Evolutionary conservation across 1,140 invertebrate genomes (phyloP).

Genomic region (Dendrolimus kikuchii): DNA sequence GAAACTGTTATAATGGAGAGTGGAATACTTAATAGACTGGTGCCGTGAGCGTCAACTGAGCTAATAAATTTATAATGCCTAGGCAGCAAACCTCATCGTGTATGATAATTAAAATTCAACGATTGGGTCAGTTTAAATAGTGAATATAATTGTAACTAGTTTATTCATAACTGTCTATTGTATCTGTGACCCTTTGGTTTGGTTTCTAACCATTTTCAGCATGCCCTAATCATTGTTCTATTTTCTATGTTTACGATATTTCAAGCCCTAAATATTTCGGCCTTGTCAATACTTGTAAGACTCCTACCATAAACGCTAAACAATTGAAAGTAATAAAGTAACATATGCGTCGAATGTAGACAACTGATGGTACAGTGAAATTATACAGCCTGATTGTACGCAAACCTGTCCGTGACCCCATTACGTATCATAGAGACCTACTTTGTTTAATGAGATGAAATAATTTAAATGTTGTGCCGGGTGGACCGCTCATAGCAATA

Average conservation of each 20-base stretch:
- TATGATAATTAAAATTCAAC: constrained; percentile 58
- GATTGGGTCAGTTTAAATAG: constrained; percentile 37
- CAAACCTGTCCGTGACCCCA: constrained; percentile 5
- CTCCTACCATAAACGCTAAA: constrained; percentile 42
- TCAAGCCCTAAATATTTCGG: constrained; percentile 42
- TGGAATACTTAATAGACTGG: constrained; percentile 5
- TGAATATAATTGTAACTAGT: constrained; percentile 26
- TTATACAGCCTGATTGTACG: constrained; percentile 1
- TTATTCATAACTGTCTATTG: constrained; percentile 8
- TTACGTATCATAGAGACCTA: constrained; percentile 6
- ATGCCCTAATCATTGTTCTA: constrained; percentile 16
- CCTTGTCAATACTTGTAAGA: constrained; percentile 30
- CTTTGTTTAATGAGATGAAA: constrained; percentile 7
- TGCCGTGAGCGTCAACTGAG: constrained; percentile 11
- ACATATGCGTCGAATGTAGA: constrained; percentile 23
- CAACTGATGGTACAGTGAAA: constrained; percentile 23
- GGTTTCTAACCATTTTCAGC: constrained; percentile 5
- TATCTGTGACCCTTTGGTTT: background rate
- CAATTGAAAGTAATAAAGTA: constrained; percentile 52
- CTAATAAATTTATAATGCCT: constrained; percentile 52
- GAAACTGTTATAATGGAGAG: background rate
- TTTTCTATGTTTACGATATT: constrained; percentile 34
- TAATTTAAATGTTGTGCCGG: background rate
- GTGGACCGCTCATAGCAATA: too few relatives aligned
- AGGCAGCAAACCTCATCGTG: constrained; percentile 34